phyloP scores from a whole-genome alignment of 2,888 invertebrate species.

The Nomada ruficornis region DNA sequence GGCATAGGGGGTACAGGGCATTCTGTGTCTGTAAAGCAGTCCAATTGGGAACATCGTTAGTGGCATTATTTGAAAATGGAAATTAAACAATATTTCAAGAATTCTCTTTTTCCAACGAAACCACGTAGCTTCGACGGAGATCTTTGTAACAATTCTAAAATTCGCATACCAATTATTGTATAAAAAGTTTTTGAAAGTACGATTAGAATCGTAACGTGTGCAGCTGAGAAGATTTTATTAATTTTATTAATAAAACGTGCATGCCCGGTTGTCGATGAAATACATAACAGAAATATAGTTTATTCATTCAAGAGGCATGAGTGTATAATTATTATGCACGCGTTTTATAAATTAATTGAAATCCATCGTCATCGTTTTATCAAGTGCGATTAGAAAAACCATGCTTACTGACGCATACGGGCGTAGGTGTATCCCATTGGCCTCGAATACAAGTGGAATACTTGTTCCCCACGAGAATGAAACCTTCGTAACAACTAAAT shows the following conservation, averaged over 20 bases:
- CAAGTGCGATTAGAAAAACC: conserved; percentile 26
- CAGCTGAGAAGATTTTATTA: no score
- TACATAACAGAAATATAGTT: no score
- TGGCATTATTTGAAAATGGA: not conserved
- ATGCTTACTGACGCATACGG: conserved; percentile 91
- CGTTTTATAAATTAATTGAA: conserved; percentile 1
- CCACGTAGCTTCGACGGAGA: no score
- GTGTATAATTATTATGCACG: no score
- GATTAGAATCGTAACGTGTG: no score
- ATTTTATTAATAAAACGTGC: no score
- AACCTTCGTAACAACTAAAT: conserved; percentile 87
- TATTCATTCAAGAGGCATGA: no score
- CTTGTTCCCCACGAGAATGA: conserved; percentile 88
- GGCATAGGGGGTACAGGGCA: conserved; percentile 85
- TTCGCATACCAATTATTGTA: no score
- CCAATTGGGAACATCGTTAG: not conserved
- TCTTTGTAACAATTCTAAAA: no score
- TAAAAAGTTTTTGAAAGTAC: no score
- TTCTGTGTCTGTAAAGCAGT: conserved; percentile 85
- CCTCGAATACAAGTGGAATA: conserved; percentile 89
- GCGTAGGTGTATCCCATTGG: conserved; percentile 89
- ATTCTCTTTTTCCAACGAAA: not conserved
- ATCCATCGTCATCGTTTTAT: conserved; percentile 22
- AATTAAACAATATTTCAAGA: not conserved
- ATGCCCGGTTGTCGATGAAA: no score